These are phyloP conservation scores for Megalonaias nervosa DNA, from an alignment of 1,140 invertebrate species.

Conservation along the genomic window DNA sequence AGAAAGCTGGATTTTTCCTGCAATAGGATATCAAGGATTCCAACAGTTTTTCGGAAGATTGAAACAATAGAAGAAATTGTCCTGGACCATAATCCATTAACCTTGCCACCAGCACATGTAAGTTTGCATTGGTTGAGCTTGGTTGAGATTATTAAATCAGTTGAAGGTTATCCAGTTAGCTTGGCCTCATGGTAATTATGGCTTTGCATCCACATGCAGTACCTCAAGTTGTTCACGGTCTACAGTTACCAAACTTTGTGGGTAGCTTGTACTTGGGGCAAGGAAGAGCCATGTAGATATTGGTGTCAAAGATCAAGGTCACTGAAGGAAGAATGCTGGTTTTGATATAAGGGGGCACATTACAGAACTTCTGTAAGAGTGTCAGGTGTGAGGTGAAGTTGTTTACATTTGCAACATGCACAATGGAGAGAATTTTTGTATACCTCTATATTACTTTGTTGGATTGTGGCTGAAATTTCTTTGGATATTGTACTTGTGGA, in stretches of 20 bases:
- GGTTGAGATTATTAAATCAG: background rate
- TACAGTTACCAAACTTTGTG: background rate
- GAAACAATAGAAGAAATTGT: constrained; percentile 83
- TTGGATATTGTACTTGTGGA: no score
- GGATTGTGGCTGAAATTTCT: no score
- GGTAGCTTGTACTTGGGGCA: background rate
- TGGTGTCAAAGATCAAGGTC: no score
- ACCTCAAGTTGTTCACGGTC: background rate
- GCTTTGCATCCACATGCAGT: no score
- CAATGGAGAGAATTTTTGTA: no score
- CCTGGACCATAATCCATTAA: constrained; percentile 90
- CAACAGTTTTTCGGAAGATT: constrained; percentile 89
- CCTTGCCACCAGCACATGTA: constrained; percentile 92
- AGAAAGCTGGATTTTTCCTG: constrained; percentile 89
- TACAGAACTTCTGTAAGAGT: no score
- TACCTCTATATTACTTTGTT: no score
- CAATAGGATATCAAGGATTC: constrained; percentile 89
- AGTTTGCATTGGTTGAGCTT: constrained; percentile 68
- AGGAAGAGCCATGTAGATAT: no score
- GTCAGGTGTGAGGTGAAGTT: no score
- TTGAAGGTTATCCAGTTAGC: background rate
- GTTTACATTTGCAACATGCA: no score
- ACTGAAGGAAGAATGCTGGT: no score
- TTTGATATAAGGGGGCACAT: no score
- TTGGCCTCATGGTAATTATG: background rate